Evolutionary conservation across 53 echinoderm and acorn worm genomes (phyloP).

Genomic region (Temnopleurus reevesii): DNA sequence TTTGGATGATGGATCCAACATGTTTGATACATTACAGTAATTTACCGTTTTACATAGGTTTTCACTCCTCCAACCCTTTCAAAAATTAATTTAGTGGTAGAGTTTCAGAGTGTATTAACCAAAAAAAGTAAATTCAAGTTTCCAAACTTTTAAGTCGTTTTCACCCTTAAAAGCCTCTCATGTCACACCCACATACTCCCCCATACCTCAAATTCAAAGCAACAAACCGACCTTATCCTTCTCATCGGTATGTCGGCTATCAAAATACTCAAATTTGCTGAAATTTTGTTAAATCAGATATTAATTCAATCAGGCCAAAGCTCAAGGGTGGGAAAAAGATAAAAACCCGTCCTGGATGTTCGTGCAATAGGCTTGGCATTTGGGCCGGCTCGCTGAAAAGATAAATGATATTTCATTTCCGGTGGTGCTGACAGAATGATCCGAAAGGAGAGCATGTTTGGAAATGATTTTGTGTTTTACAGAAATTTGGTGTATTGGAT

Average conservation of each 20-base stretch:
- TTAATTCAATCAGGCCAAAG: slow-evolving; percentile 24
- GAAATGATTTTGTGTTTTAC: neutral
- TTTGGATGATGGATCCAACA: no score
- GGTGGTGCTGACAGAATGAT: neutral
- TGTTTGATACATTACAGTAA: no score
- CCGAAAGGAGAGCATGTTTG: neutral
- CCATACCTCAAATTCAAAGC: neutral
- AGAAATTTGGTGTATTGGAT: neutral
- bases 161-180: no score
- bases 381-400: slow-evolving; percentile 44
- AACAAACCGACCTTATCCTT: neutral
- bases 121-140: no score
- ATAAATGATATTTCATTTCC: slow-evolving; percentile 47
- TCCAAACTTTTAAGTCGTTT: no score
- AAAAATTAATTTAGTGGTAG: no score
- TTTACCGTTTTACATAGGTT: no score
- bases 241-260: neutral
- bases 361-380: neutral
- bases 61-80: no score
- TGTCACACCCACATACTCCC: no score
- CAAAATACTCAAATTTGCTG: neutral
- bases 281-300: slow-evolving; percentile 1
- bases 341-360: neutral
- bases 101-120: no score
- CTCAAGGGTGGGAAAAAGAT: slow-evolving; percentile 18